Percentiles rank a stretch among this genome's conserved stretches.
Conservation (phyloP, 2,797 vertebrate species). For the Steatocranus sp. region DNA sequence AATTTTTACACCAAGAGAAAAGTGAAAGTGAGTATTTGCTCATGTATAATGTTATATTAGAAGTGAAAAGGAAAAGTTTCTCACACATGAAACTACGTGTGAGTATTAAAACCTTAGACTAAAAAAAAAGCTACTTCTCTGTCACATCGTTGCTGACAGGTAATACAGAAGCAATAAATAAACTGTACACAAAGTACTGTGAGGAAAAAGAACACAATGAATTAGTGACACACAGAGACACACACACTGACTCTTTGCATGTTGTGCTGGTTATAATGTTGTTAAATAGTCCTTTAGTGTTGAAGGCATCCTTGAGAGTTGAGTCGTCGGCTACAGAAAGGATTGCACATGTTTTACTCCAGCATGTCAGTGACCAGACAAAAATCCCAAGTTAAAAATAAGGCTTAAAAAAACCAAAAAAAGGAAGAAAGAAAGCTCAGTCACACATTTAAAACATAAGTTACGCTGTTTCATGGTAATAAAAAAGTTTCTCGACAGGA, state of each 20-base stretch:
- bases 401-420: neutral
- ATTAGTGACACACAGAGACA: conserved; percentile 33
- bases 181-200: conserved; percentile 57
- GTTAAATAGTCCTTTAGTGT: conserved; percentile 59
- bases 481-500: conserved; percentile 20
- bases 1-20: conserved; percentile 38
- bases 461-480: conserved; percentile 21
- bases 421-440: neutral
- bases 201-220: conserved; percentile 60
- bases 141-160: conserved; percentile 35
- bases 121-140: conserved; percentile 12
- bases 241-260: conserved; percentile 18
- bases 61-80: conserved; percentile 12
- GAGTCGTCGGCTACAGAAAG: conserved; percentile 41
- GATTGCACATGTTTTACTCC: conserved; percentile 53
- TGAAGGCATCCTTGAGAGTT: conserved; percentile 63
- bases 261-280: conserved; percentile 51
- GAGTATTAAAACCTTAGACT: conserved; percentile 37
- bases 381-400: conserved; percentile 33
- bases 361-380: conserved; percentile 43
- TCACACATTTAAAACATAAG: conserved; percentile 33
- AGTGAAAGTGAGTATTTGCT: conserved; percentile 28
- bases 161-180: conserved; percentile 67
- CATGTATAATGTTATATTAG: conserved; percentile 36
- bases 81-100: conserved; percentile 29